These are phyloP conservation scores for Pipa parva DNA, from an alignment of 2,113 vertebrate genomes.

Conservation along the genomic window DNA sequence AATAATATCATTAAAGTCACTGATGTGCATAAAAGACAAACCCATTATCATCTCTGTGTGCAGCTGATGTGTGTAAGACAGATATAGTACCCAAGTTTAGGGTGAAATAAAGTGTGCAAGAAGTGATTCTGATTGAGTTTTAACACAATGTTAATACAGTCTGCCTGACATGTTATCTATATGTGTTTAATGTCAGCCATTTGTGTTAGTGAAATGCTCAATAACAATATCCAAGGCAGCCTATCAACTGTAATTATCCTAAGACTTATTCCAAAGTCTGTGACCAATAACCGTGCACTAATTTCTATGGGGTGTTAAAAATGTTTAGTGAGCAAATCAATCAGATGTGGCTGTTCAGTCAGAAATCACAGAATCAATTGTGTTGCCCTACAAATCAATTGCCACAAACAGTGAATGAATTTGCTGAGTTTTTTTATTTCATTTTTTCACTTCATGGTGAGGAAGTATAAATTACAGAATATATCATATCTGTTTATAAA, in stretches of 20 bases:
- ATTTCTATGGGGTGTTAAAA: conserved; percentile 4
- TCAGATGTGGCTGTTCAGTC: background rate
- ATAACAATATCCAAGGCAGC: conserved; percentile 3
- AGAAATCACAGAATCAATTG: conserved; percentile 1
- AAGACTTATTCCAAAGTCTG: background rate
- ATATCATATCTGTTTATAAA: no score
- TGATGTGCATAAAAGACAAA: conserved; percentile 2
- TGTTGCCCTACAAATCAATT: background rate
- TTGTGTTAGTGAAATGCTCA: background rate
- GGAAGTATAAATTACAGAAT: no score
- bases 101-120: conserved; percentile 16
- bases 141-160: background rate
- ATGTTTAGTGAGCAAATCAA: conserved; percentile 24
- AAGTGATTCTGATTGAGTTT: conserved; percentile 3
- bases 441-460: no score
- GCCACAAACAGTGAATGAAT: conserved; percentile 30
- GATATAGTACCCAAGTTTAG: background rate
- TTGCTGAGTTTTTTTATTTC: no score
- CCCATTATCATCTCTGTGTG: background rate
- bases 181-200: background rate
- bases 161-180: background rate
- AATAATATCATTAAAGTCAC: conserved; percentile 7
- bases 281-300: conserved; percentile 25
- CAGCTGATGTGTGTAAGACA: background rate
- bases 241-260: conserved; percentile 24